Evolutionary conservation across 2,888 invertebrate species (phyloP).

Genomic region (Chydorus sphaericus): DNA sequence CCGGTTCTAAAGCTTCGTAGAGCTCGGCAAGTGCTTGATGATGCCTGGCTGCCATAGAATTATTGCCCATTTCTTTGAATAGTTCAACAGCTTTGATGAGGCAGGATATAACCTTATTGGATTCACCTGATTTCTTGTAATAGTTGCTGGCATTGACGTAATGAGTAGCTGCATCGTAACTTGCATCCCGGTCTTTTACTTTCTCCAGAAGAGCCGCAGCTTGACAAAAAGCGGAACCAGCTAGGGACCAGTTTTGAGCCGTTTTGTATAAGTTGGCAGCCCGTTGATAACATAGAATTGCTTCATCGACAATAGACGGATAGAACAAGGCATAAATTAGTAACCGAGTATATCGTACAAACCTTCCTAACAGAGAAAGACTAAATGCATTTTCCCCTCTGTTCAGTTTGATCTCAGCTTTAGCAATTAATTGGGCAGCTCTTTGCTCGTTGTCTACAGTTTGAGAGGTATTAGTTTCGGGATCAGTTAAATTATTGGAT

Average conservation of each 20-base stretch:
- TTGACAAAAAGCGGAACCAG: constrained; percentile 86
- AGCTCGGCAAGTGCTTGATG: constrained; percentile 89
- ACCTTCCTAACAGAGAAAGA: constrained; percentile 90
- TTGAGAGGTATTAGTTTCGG: no score
- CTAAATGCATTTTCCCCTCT: constrained; percentile 83
- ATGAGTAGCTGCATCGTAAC: constrained; percentile 90
- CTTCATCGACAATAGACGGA: constrained; percentile 79
- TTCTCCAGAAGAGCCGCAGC: constrained; percentile 78
- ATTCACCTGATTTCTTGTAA: constrained; percentile 71
- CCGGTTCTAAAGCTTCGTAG: constrained; percentile 80
- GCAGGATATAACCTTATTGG: constrained; percentile 61
- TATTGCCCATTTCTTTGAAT: constrained; percentile 95
- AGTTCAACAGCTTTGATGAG: constrained; percentile 87
- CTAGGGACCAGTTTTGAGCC: constrained; percentile 92
- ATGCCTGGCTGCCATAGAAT: constrained; percentile 94
- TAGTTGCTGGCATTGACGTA: constrained; percentile 95
- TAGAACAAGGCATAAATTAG: not conserved
- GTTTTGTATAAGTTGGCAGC: constrained; percentile 98
- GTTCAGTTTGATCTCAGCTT: constrained; percentile 87
- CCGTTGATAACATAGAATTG: constrained; percentile 86
- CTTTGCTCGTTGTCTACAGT: constrained; percentile 88
- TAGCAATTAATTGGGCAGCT: constrained; percentile 79
- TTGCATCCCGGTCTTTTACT: constrained; percentile 71
- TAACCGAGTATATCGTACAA: no score
- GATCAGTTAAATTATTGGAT: no score